These are phyloP conservation scores for Polypterus bichir DNA, from an alignment of 2,113 vertebrate genomes.

Conservation along the genomic window DNA sequence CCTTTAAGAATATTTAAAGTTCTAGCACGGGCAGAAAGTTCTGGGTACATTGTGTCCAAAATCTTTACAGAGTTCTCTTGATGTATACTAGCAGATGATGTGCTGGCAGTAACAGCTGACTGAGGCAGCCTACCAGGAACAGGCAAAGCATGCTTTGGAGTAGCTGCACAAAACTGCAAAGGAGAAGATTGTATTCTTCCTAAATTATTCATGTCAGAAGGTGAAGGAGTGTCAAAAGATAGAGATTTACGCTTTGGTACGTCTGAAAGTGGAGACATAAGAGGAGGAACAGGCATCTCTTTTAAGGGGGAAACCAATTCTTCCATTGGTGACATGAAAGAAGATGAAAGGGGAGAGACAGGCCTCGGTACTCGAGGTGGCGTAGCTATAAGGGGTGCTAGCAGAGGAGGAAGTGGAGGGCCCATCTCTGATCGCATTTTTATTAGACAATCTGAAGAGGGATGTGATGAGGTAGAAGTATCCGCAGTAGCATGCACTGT, in stretches of 20 bases:
- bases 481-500: slow-evolving; percentile 28
- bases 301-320: slow-evolving; percentile 36
- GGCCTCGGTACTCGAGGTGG: slow-evolving; percentile 51
- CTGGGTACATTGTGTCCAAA: slow-evolving; percentile 86
- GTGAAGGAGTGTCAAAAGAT: slow-evolving; percentile 43
- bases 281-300: slow-evolving; percentile 30
- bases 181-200: slow-evolving; percentile 62
- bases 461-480: slow-evolving; percentile 27
- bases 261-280: slow-evolving; percentile 32
- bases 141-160: slow-evolving; percentile 87
- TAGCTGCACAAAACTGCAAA: slow-evolving; percentile 82
- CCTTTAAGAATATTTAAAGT: slow-evolving; percentile 83
- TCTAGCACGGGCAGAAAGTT: slow-evolving; percentile 76
- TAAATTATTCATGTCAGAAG: slow-evolving; percentile 25
- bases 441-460: slow-evolving; percentile 42
- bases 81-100: slow-evolving; percentile 29
- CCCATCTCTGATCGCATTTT: slow-evolving; percentile 72
- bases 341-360: slow-evolving; percentile 38
- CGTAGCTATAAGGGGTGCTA: slow-evolving; percentile 63
- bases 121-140: slow-evolving; percentile 79
- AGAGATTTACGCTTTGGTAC: slow-evolving; percentile 34
- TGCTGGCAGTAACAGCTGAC: slow-evolving; percentile 35
- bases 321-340: slow-evolving; percentile 53
- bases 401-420: slow-evolving; percentile 67
- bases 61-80: slow-evolving; percentile 87